Percentiles rank a stretch among this genome's conserved stretches.
Conservation (phyloP, 2,797 vertebrate species). For the Chanos chanos region DNA sequence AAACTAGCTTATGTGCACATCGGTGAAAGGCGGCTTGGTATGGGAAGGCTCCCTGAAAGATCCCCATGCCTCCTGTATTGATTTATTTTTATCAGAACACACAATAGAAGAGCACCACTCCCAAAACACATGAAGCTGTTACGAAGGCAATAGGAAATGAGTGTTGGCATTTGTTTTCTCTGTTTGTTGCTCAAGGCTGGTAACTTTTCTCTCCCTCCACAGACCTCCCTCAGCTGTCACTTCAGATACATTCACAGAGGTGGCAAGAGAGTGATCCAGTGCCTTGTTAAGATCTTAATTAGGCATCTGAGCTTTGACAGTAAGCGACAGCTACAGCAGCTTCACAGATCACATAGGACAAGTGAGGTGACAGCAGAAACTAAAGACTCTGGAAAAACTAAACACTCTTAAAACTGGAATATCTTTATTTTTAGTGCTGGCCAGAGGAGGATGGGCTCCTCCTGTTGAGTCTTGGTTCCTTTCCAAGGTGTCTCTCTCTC, state of each 20-base stretch:
- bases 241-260: constrained; percentile 17
- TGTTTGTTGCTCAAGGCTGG: not conserved
- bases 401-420: no score
- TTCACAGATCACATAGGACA: constrained; percentile 12
- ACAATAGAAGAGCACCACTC: not conserved
- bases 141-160: constrained; percentile 13
- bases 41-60: no score
- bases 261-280: not conserved
- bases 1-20: no score
- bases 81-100: no score
- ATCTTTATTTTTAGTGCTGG: no score
- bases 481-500: no score
- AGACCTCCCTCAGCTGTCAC: constrained; percentile 7
- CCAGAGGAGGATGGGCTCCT: no score
- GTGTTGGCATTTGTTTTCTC: not conserved
- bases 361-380: no score
- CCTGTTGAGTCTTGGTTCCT: no score
- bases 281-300: constrained; percentile 31
- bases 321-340: not conserved
- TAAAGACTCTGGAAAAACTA: no score
- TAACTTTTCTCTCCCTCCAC: constrained; percentile 4
- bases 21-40: no score
- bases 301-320: constrained; percentile 19
- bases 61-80: no score
- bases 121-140: constrained; percentile 2